phyloP scores from a whole-genome alignment of 1,140 invertebrate species.

The Hyles vespertilio region DNA sequence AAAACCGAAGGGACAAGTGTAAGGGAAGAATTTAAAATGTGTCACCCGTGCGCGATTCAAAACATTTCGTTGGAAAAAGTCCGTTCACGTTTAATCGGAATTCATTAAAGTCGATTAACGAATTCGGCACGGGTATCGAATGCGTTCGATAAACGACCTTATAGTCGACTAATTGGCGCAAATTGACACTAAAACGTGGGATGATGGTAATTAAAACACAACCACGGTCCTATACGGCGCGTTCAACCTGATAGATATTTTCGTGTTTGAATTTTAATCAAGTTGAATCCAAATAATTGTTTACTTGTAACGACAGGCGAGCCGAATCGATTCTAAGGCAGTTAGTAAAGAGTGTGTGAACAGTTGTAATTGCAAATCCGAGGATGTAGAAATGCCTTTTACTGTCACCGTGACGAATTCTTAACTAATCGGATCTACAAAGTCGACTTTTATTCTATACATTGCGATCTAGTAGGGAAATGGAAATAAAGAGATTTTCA shows the following conservation, averaged over 20 bases:
- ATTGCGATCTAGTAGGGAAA: no score
- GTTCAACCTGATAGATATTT: slow-evolving; percentile 14
- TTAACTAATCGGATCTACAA: no score
- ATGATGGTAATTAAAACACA: slow-evolving; percentile 24
- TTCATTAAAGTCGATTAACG: slow-evolving; percentile 57
- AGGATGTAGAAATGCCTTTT: no score
- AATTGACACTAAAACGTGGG: slow-evolving; percentile 29
- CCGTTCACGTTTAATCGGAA: slow-evolving; percentile 44
- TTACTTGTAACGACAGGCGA: slow-evolving; percentile 1
- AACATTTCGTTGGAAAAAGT: slow-evolving; percentile 55
- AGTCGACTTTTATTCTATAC: no score
- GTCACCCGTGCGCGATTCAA: slow-evolving; percentile 67
- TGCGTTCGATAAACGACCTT: slow-evolving; percentile 22
- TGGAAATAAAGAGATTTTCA: no score
- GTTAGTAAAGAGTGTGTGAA: slow-evolving; percentile 8
- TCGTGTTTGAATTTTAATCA: slow-evolving; percentile 21
- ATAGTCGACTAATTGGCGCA: slow-evolving; percentile 27
- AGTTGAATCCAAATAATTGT: slow-evolving; percentile 21
- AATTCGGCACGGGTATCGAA: slow-evolving; percentile 31
- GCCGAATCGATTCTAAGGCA: slow-evolving; percentile 7
- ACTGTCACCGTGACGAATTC: no score
- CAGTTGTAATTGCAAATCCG: slow-evolving; percentile 2
- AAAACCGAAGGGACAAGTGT: slow-evolving; percentile 65
- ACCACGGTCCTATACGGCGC: slow-evolving; percentile 11
- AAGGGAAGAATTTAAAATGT: slow-evolving; percentile 74